Evolutionary conservation across 2,797 vertebrate species (phyloP).

Genomic region (Anguilla anguilla): DNA sequence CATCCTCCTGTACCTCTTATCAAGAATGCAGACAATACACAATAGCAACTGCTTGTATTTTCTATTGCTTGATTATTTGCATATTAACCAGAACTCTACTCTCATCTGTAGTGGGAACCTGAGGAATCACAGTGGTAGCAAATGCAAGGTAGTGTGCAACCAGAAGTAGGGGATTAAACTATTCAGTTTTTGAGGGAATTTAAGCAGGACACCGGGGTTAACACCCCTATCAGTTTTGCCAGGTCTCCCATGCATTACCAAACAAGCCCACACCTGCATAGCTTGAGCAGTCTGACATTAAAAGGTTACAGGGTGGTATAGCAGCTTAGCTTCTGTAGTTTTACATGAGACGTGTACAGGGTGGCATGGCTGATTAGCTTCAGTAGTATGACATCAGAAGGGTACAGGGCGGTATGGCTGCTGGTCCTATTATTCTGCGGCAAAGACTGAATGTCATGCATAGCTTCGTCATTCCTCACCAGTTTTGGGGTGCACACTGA

Average conservation of each 20-base stretch:
- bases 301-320: not conserved
- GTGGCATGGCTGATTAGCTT: not conserved
- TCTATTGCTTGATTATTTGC: not conserved
- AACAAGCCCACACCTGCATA: not conserved
- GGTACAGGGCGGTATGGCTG: not conserved
- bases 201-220: too few relatives aligned
- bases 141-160: too few relatives aligned
- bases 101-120: too few relatives aligned
- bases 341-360: not conserved
- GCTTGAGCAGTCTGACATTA: not conserved
- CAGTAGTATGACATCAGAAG: not conserved
- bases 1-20: too few relatives aligned
- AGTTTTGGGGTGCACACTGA: conserved; percentile 96
- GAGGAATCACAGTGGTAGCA: too few relatives aligned
- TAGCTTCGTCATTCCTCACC: conserved; percentile 63
- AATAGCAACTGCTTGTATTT: not conserved
- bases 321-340: not conserved
- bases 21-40: too few relatives aligned
- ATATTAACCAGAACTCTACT: not conserved
- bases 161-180: too few relatives aligned
- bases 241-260: too few relatives aligned
- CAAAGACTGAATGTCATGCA: not conserved
- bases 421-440: not conserved
- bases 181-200: too few relatives aligned
- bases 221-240: too few relatives aligned